Base-by-base conservation (phyloP, 2,888 invertebrate genomes). In the Gortyna flavago region DNA sequence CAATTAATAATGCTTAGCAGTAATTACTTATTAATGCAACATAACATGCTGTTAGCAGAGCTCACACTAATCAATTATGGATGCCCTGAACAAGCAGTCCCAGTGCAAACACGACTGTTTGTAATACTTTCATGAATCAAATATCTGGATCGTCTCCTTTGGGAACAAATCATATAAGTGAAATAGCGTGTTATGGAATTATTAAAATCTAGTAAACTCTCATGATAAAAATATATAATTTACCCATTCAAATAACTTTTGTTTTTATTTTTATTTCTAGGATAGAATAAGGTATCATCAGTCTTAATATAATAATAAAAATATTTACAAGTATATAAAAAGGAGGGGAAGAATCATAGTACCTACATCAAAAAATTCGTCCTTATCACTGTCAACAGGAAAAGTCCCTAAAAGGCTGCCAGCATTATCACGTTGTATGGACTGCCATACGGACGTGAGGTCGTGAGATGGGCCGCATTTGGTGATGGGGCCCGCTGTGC, bases 21-120 rank as follows among this genome's bases (percentile, higher is more conserved):
- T 64, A 67, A 84, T 74, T 67, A 74, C 21, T 44, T 73, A 79
- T 74, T 71, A 62, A 82, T 59, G 44, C 51, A 67, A 64, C 67
- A 68, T 16, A 73, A 57, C 44, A 51, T 21, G 16, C 69, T 83
- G 72, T 79, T 80, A 59, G 75, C 83, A 59, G 18, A 85, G 62
- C 69, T 65, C 65, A 67, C 64, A 59, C 44, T 72, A 75, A 85
- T 81, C 54, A 82, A 85, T 72, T 85, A 84, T 84, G 73, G 35
- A 75, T 71, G 18, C 18, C 59, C 44, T 61, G 61, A 72, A 61
- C 54, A 77, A 74, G 35, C 74, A 85, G 57, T 61, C 29, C 38
- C 41, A 62, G 21, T 35, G 44, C 77, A 85, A 76, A 84, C 54
- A 75, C 25, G 29, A 64, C 21, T 81, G 67, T 67, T 85, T 84